Conservation (phyloP, 37 sponge, comb jelly and placozoan genomes). For the Tethya wilhelma region DNA sequence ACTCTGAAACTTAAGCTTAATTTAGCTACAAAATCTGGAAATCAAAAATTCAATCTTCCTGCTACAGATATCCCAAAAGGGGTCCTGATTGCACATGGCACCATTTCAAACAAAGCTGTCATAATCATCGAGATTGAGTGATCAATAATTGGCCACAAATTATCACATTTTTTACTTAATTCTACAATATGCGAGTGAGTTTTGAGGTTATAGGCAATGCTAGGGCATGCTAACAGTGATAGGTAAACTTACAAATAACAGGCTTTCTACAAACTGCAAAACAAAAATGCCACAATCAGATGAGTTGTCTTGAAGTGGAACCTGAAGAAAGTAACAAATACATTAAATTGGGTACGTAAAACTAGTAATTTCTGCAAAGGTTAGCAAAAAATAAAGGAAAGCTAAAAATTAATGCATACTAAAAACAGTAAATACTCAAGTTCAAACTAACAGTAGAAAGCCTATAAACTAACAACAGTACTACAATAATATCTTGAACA, state of each 20-base stretch:
- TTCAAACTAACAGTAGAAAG: background rate
- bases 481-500: too few species aligned
- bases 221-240: slow-evolving; percentile 76
- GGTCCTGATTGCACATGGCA: too few species aligned
- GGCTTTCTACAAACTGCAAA: slow-evolving; percentile 83
- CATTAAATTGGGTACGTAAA: background rate
- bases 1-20: too few species aligned
- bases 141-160: too few species aligned
- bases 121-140: too few species aligned
- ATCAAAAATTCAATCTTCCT: too few species aligned
- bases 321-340: slow-evolving; percentile 33
- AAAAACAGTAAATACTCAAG: background rate
- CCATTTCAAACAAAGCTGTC: too few species aligned
- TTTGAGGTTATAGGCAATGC: background rate
- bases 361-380: background rate
- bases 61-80: too few species aligned
- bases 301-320: slow-evolving; percentile 83
- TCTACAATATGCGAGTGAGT: too few species aligned
- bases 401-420: background rate
- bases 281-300: slow-evolving; percentile 93
- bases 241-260: too few species aligned
- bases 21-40: too few species aligned
- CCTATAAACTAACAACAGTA: background rate
- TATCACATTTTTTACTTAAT: too few species aligned
- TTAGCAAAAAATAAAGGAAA: background rate